These are phyloP conservation scores for Tiaroga cobitis DNA, from an alignment of 2,797 vertebrate genomes.

Conservation along the genomic window DNA sequence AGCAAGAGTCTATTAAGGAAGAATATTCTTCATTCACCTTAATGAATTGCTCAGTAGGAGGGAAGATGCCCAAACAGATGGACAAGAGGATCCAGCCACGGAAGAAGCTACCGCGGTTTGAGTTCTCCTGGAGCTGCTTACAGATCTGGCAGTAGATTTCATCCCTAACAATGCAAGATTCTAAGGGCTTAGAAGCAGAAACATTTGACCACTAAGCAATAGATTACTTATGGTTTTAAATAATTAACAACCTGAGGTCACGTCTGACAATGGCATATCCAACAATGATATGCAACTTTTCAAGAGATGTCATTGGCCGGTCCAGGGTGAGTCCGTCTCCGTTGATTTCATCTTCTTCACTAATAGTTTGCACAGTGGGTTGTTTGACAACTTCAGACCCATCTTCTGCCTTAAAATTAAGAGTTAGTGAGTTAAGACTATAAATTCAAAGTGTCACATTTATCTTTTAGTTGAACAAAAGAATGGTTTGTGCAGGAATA, in stretches of 20 bases:
- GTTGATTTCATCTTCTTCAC: slow-evolving; percentile 74
- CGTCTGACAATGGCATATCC: slow-evolving; percentile 86
- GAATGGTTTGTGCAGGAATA: not conserved
- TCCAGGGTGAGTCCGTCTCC: slow-evolving; percentile 81
- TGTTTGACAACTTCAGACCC: slow-evolving; percentile 68
- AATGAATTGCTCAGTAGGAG: slow-evolving; percentile 85
- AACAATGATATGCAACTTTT: slow-evolving; percentile 93
- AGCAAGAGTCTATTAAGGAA: not conserved
- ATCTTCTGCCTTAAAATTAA: slow-evolving; percentile 46
- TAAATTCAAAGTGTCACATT: not conserved
- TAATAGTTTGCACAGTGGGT: slow-evolving; percentile 74
- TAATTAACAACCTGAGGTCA: slow-evolving; percentile 83
- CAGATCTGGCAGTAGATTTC: slow-evolving; percentile 99
- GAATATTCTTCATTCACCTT: slow-evolving; percentile 75
- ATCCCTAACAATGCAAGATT: slow-evolving; percentile 80
- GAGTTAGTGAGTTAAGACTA: not conserved
- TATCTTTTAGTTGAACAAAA: not conserved
- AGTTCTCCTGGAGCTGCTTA: slow-evolving; percentile 92
- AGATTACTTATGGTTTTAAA: not conserved
- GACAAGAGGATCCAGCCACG: slow-evolving; percentile 96
- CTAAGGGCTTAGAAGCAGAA: slow-evolving; percentile 10
- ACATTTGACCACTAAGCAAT: not conserved
- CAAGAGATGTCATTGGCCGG: slow-evolving; percentile 87
- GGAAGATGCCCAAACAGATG: slow-evolving; percentile 94
- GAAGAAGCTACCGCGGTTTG: slow-evolving; percentile 82